phyloP scores from a whole-genome alignment of 2,888 invertebrate genomes.

The Watsonalla binaria region DNA sequence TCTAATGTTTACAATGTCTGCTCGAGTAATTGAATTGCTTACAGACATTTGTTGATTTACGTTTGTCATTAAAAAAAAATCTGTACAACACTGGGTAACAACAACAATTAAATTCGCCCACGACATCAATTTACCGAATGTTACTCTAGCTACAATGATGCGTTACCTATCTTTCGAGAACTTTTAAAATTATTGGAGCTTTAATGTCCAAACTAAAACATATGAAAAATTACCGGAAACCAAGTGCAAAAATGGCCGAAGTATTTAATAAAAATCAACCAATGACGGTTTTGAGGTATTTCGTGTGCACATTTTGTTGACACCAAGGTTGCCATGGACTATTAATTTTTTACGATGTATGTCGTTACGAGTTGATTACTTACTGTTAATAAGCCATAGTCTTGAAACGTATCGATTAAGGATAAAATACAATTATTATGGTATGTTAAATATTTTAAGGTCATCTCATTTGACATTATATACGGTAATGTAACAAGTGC shows the following conservation, averaged over 20 bases:
- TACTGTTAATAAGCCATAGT: neutral
- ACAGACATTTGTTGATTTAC: too few species aligned
- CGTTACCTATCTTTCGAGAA: too few species aligned
- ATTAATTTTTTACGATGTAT: conserved; percentile 10
- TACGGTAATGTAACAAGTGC: neutral
- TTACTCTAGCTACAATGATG: too few species aligned
- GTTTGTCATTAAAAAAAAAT: too few species aligned
- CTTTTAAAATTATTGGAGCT: too few species aligned
- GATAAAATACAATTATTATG: neutral
- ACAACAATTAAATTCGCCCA: too few species aligned
- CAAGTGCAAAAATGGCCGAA: neutral
- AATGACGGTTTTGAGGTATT: conserved; percentile 9
- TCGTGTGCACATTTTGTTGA: conserved; percentile 7
- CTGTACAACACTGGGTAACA: too few species aligned
- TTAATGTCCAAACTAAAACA: too few species aligned
- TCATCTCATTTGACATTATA: too few species aligned
- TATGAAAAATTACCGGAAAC: neutral
- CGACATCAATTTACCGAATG: too few species aligned
- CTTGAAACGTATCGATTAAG: neutral
- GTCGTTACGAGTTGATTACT: neutral
- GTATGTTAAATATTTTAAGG: neutral
- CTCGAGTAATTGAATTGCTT: too few species aligned
- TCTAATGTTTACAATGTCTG: too few species aligned
- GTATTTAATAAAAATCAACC: conserved; percentile 3
- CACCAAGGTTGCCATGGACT: conserved; percentile 5